Evolutionary conservation across 2,888 invertebrate species (phyloP).

Genomic region (Tetranychus truncatus): DNA sequence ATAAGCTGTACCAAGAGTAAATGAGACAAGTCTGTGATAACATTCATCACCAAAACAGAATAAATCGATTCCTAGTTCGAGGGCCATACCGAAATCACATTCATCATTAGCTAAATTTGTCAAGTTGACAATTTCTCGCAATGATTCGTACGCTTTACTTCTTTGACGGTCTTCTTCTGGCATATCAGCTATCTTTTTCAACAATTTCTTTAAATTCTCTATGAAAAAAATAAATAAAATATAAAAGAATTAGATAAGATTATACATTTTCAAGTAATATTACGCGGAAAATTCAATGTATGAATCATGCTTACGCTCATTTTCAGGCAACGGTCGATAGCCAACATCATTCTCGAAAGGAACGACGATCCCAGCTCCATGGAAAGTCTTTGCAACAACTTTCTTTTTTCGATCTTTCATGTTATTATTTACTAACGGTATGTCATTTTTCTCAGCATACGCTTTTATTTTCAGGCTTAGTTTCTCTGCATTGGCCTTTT

Average conservation of each 20-base stretch:
- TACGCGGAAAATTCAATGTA: neutral
- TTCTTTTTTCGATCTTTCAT: constrained; percentile 45
- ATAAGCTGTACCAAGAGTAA: constrained; percentile 54
- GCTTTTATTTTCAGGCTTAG: constrained; percentile 13
- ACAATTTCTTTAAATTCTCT: constrained; percentile 40
- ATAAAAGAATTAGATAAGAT: constrained; percentile 36
- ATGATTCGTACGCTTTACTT: constrained; percentile 43
- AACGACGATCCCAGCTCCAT: constrained; percentile 59
- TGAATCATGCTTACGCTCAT: constrained; percentile 31
- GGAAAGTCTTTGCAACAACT: constrained; percentile 45
- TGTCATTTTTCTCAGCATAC: constrained; percentile 7
- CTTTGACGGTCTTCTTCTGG: constrained; percentile 41
- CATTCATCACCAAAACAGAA: constrained; percentile 53
- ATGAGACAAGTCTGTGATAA: constrained; percentile 47
- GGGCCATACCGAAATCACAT: constrained; percentile 77
- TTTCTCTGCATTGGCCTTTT: neutral
- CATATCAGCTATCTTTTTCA: constrained; percentile 41
- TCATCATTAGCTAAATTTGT: constrained; percentile 82
- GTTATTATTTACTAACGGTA: constrained; percentile 27
- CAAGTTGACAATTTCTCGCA: constrained; percentile 62
- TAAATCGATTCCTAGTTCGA: constrained; percentile 69
- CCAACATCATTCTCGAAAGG: constrained; percentile 65
- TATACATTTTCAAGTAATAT: neutral
- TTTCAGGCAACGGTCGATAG: constrained; percentile 53
- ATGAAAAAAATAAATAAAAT: too few species aligned